These are phyloP conservation scores for Megalops atlanticus DNA, from an alignment of 2,113 vertebrate genomes.

Conservation along the genomic window DNA sequence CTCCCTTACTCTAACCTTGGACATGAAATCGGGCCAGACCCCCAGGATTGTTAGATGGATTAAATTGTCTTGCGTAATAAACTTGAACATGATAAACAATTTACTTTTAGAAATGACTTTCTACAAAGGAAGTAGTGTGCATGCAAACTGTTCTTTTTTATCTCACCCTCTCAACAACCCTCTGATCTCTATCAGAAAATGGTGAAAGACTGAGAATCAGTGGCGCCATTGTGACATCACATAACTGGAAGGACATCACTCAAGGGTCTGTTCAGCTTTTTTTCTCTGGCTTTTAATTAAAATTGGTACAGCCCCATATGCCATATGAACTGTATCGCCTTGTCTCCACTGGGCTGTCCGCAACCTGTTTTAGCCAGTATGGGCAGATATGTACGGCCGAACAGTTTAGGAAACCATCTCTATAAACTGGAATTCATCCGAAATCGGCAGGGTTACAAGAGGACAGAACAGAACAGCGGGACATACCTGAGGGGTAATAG, in stretches of 20 bases:
- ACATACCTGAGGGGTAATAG: constrained; percentile 72
- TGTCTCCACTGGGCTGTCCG: too few relatives aligned
- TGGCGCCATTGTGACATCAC: not conserved
- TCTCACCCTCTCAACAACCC: not conserved
- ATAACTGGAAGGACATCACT: not conserved
- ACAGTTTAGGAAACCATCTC: too few relatives aligned
- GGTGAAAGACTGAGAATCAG: not conserved
- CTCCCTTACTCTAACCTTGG: not conserved
- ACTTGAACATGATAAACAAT: constrained; percentile 23
- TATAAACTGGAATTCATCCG: too few relatives aligned
- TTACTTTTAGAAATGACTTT: constrained; percentile 35
- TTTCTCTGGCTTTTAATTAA: not conserved
- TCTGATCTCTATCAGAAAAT: constrained; percentile 3
- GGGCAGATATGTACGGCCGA: too few relatives aligned
- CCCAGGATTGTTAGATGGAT: not conserved
- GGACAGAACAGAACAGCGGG: not conserved
- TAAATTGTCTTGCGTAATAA: not conserved
- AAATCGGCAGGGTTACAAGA: too few relatives aligned
- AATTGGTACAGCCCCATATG: not conserved
- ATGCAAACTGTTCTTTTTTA: constrained; percentile 19
- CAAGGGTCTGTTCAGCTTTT: not conserved
- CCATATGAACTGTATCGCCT: not conserved
- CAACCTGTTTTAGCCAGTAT: too few relatives aligned
- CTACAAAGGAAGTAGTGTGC: constrained; percentile 37
- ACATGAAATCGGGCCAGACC: not conserved